Percentiles rank a stretch among this genome's conserved stretches.
Conservation (phyloP, 2,113 vertebrate species). For the Rhinichthys klamathensis region DNA sequence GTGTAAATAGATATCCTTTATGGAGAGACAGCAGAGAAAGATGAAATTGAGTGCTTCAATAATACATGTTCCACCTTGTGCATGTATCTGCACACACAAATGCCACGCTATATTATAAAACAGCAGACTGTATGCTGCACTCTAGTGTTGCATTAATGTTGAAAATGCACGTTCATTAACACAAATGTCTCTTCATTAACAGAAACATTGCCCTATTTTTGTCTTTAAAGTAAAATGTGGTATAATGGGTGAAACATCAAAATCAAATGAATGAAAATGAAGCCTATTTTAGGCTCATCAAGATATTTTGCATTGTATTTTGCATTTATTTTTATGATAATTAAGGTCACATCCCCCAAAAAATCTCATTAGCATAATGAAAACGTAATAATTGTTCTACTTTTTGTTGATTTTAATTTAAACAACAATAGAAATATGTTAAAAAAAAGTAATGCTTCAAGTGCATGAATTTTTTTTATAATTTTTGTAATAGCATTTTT, state of each 20-base stretch:
- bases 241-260: neutral
- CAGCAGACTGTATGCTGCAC: neutral
- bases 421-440: neutral
- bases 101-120: neutral
- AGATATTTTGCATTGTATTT: neutral
- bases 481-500: neutral
- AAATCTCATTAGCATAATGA: neutral
- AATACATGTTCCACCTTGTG: slow-evolving; percentile 39
- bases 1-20: slow-evolving; percentile 90
- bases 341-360: neutral
- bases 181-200: neutral
- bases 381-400: neutral
- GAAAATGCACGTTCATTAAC: neutral
- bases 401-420: neutral
- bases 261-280: neutral
- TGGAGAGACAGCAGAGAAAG: slow-evolving; percentile 54
- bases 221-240: neutral
- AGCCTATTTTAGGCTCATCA: neutral
- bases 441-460: neutral
- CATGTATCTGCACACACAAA: neutral
- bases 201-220: neutral
- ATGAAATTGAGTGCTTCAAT: slow-evolving; percentile 52
- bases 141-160: slow-evolving; percentile 14
- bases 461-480: neutral
- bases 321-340: neutral